Evolutionary conservation across 2,888 invertebrate species (phyloP).

Genomic region (Spodoptera picta): DNA sequence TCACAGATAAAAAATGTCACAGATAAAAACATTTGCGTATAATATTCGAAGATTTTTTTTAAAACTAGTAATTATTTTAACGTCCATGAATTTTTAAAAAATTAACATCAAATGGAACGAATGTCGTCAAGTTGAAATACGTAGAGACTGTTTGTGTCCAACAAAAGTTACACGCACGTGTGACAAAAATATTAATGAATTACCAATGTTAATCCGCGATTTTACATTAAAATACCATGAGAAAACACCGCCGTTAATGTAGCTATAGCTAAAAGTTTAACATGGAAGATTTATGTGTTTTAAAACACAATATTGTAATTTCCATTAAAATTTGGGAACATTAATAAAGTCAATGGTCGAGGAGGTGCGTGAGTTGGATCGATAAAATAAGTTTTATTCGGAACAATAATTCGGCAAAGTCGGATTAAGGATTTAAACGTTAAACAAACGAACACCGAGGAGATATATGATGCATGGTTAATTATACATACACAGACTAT

Average conservation of each 20-base stretch:
- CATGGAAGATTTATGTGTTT: not conserved
- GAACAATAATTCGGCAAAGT: not conserved
- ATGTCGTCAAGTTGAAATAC: constrained; percentile 9
- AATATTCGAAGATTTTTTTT: not conserved
- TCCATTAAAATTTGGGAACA: constrained; percentile 8
- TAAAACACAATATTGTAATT: constrained; percentile 1
- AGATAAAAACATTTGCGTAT: not conserved
- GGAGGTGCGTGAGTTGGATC: constrained; percentile 1
- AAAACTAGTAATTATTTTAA: constrained; percentile 18
- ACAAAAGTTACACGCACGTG: constrained; percentile 5
- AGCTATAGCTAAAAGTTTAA: not conserved
- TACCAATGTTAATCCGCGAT: constrained; percentile 4
- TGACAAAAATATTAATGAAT: constrained; percentile 3
- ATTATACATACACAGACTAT: no score
- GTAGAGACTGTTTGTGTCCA: constrained; percentile 2
- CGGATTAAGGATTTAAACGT: no score
- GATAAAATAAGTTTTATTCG: not conserved
- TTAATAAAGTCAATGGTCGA: not conserved
- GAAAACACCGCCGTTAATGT: constrained; percentile 2
- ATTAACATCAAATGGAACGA: constrained; percentile 29
- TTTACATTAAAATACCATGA: not conserved
- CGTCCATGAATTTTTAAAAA: constrained; percentile 4
- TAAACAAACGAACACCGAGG: no score
- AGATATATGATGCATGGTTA: no score
- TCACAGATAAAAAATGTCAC: not conserved